phyloP scores from a whole-genome alignment of 2,113 vertebrate species.

The Pantherophis guttatus region DNA sequence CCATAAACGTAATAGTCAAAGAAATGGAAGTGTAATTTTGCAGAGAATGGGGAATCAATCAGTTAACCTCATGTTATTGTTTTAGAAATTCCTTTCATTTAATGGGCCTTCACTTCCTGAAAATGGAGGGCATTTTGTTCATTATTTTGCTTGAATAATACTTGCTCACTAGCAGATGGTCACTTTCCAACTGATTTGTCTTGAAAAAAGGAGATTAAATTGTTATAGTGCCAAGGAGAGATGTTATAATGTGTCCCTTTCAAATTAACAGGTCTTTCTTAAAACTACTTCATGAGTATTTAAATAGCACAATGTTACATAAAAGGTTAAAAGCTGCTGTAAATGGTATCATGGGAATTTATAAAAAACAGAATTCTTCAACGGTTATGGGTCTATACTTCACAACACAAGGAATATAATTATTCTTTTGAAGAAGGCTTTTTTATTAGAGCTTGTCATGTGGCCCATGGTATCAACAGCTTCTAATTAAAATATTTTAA shows the following conservation, averaged over 20 bases:
- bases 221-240: slow-evolving; percentile 78
- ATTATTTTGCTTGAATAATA: slow-evolving; percentile 77
- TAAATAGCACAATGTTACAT: slow-evolving; percentile 73
- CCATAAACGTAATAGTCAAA: slow-evolving; percentile 42
- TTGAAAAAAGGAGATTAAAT: slow-evolving; percentile 83
- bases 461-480: slow-evolving; percentile 36
- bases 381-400: slow-evolving; percentile 71
- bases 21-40: slow-evolving; percentile 40
- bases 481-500: slow-evolving; percentile 45
- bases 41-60: slow-evolving; percentile 32
- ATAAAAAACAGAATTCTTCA: slow-evolving; percentile 70
- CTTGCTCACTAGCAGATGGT: slow-evolving; percentile 81
- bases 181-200: slow-evolving; percentile 88
- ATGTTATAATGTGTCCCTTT: slow-evolving; percentile 72
- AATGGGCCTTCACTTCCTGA: slow-evolving; percentile 67
- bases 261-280: slow-evolving; percentile 73
- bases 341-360: slow-evolving; percentile 73
- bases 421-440: slow-evolving; percentile 56
- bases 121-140: slow-evolving; percentile 74
- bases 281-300: slow-evolving; percentile 64
- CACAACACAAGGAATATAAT: slow-evolving; percentile 62
- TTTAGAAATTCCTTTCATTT: slow-evolving; percentile 60
- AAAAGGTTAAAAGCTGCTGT: slow-evolving; percentile 77
- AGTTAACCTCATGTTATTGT: slow-evolving; percentile 41
- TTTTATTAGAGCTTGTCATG: slow-evolving; percentile 14